phyloP scores from a whole-genome alignment of 1,140 invertebrate genomes.

The Archivesica marissinica region DNA sequence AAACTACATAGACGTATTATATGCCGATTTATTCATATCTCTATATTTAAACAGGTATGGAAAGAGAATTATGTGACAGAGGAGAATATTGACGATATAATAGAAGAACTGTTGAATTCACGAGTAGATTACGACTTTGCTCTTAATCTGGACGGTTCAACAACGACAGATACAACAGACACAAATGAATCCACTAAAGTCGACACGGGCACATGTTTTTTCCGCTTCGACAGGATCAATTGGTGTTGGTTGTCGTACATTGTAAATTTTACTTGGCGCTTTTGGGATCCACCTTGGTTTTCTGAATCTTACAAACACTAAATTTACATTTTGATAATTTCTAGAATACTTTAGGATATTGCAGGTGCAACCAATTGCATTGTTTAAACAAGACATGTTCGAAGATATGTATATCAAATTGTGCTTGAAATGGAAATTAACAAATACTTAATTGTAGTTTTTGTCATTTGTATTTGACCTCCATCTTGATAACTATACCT shows the following conservation, averaged over 20 bases:
- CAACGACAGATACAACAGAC: neutral
- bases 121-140: conserved; percentile 27
- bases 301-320: conserved; percentile 64
- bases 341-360: neutral
- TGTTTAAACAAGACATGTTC: neutral
- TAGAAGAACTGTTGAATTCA: conserved; percentile 30
- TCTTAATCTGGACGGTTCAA: neutral
- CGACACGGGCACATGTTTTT: neutral
- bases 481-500: neutral
- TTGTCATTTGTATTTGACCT: too few relatives aligned
- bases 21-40: too few relatives aligned
- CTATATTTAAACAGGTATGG: conserved; percentile 16
- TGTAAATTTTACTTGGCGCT: conserved; percentile 71
- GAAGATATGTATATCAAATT: neutral
- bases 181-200: neutral
- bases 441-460: too few relatives aligned
- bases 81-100: conserved; percentile 13
- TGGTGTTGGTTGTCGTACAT: conserved; percentile 72
- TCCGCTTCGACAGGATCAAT: conserved; percentile 67
- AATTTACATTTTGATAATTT: neutral
- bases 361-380: neutral
- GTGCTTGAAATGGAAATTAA: too few relatives aligned
- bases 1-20: too few relatives aligned
- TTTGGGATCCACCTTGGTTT: conserved; percentile 72
- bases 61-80: conserved; percentile 18